phyloP scores from a whole-genome alignment of 2,113 vertebrate species.

The Gobius niger region DNA sequence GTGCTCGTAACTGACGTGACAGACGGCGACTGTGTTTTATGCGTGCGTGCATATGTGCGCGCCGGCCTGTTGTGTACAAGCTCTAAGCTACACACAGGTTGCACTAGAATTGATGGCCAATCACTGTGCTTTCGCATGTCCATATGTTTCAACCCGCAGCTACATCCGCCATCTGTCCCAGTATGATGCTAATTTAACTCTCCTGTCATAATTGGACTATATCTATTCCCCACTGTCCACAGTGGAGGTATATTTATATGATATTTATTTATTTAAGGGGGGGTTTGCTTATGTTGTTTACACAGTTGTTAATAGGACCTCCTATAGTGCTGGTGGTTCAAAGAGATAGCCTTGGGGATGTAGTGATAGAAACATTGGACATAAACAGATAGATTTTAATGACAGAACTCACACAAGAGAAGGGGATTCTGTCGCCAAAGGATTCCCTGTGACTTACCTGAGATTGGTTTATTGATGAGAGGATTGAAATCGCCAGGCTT shows the following conservation, averaged over 20 bases:
- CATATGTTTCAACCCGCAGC: conserved; percentile 72
- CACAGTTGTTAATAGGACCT: conserved; percentile 44
- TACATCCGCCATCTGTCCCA: conserved; percentile 65
- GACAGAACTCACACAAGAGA: neutral
- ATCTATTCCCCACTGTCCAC: conserved; percentile 49
- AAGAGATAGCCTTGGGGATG: conserved; percentile 33
- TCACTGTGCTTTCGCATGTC: conserved; percentile 52
- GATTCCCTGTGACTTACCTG: too few species aligned
- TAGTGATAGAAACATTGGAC: neutral
- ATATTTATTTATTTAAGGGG: neutral
- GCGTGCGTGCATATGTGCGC: conserved; percentile 12
- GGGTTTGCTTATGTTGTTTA: conserved; percentile 2
- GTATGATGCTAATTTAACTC: conserved; percentile 65
- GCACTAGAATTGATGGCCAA: conserved; percentile 66
- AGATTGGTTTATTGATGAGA: too few species aligned
- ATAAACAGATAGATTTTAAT: neutral
- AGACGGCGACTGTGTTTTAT: conserved; percentile 47
- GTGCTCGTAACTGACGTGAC: conserved; percentile 58
- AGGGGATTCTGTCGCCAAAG: too few species aligned
- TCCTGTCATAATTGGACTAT: conserved; percentile 51
- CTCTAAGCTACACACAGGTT: conserved; percentile 46
- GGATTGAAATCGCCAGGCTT: too few species aligned
- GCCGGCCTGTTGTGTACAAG: conserved; percentile 23
- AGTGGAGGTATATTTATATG: too few species aligned
- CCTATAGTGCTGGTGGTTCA: conserved; percentile 40